Conservation (phyloP, 2,888 invertebrate species). For the Odontothrips loti region DNA sequence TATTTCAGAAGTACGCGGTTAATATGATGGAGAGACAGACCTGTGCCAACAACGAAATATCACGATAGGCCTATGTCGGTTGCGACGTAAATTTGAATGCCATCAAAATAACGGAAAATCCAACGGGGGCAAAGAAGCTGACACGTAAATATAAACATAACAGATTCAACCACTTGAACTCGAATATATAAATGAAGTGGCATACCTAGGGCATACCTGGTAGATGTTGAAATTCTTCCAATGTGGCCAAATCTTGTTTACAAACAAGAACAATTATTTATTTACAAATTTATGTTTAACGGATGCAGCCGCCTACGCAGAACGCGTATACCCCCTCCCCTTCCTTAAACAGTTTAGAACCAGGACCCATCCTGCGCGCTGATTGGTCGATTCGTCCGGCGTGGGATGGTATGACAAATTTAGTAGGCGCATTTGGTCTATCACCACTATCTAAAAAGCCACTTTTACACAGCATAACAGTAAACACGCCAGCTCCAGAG, state of each 20-base stretch:
- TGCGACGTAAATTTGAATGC: constrained; percentile 16
- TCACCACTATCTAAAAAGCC: too few relatives aligned
- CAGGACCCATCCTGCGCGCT: too few relatives aligned
- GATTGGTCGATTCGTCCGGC: too few relatives aligned
- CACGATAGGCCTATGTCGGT: neutral
- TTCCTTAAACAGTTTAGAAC: too few relatives aligned
- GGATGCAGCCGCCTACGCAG: constrained; percentile 8
- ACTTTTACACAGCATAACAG: too few relatives aligned
- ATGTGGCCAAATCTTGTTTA: neutral
- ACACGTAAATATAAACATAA: constrained; percentile 5
- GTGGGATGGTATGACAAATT: too few relatives aligned
- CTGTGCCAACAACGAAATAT: neutral
- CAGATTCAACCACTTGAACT: neutral
- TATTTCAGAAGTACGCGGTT: neutral
- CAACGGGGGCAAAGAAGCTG: neutral
- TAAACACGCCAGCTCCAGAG: too few relatives aligned
- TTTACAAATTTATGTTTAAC: constrained; percentile 22
- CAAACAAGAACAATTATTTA: neutral
- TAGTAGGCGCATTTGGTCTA: too few relatives aligned
- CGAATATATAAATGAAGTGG: neutral
- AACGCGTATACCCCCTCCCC: neutral
- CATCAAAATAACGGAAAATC: constrained; percentile 20
- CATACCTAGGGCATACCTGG: neutral
- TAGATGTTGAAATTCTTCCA: neutral
- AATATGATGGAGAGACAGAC: neutral